Base-by-base conservation (phyloP, 2,888 invertebrate genomes). In the Arrhopalites spinosus region DNA sequence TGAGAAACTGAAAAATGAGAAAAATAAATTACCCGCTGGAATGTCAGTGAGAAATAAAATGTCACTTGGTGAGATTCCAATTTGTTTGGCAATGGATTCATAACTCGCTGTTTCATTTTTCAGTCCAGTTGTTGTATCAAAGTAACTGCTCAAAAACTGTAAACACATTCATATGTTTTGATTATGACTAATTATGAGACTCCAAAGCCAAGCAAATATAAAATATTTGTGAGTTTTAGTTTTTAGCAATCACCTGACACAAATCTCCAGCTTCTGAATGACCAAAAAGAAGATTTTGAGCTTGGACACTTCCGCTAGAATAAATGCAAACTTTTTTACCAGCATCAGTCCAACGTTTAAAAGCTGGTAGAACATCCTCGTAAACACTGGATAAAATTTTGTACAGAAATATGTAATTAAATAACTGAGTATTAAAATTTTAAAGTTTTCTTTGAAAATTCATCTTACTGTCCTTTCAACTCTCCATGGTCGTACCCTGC, bases 221-320 rank as follows among this genome's bases (percentile, higher is more conserved):
- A 36, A 36, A 36, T 36, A 36, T 36, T 36, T 36, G 8, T 45
- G 47, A 15, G 47, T 53, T 17, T 17, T 5, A 53, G 15, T 5
- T 8, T 53, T 53, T 8, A 20, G 17, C 17, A 53, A 5, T 8
- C 53, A 90, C 90, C 82, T 88, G 86, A 15, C 91, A 87, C 79
- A 97, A 85, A 85, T 97, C 91, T 0, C 97, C 97, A 63, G 89
- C 88, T 23, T 87, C 86, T 1, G 94, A 91, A 85, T 94, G 88
- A 0, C 88, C 88, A 85, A 97, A 96, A 2, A 97, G 88, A 13
- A 96, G 88, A 84, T 94, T 93, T 85, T 98, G 98, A 17, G 96
- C 93, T 83, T 92, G 91, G 0, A 94, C 90, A 74, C 95, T 95
- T 66, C 96, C 97, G 30, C 96, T 96, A 0, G 97, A 97, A 86